Conservation (phyloP, 35 echinoderm and acorn worm species). For the Eucidaris tribuloides region DNA sequence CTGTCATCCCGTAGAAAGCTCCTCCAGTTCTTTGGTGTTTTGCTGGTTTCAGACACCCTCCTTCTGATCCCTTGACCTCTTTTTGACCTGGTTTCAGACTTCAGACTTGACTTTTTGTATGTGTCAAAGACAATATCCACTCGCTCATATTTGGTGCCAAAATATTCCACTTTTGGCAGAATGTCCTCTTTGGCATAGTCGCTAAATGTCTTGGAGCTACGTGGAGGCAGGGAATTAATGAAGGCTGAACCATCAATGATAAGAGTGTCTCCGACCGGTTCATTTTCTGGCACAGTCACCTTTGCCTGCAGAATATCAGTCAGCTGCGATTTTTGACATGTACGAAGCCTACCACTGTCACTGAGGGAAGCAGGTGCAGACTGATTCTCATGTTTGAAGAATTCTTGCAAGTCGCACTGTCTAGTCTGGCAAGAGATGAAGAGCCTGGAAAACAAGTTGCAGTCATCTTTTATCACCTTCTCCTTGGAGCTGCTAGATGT, state of each 20-base stretch:
- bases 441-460: too few relatives aligned
- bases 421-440: slow-evolving; percentile 4
- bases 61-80: slow-evolving; percentile 12
- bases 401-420: background rate
- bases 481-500: background rate
- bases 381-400: background rate
- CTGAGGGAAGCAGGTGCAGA: background rate
- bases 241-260: slow-evolving; percentile 34
- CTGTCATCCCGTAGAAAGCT: background rate
- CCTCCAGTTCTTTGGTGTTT: background rate
- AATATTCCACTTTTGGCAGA: background rate
- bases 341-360: background rate
- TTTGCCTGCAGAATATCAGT: background rate
- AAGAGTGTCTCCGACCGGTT: background rate
- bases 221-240: slow-evolving; percentile 11
- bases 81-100: background rate
- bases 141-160: background rate
- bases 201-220: slow-evolving; percentile 5
- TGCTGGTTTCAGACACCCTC: background rate
- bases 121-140: slow-evolving; percentile 4
- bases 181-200: background rate
- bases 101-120: slow-evolving; percentile 16
- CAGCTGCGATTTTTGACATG: slow-evolving; percentile 7
- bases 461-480: background rate
- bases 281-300: background rate